Base-by-base conservation (phyloP, 2,888 invertebrate species). In the Eudemis profundana region DNA sequence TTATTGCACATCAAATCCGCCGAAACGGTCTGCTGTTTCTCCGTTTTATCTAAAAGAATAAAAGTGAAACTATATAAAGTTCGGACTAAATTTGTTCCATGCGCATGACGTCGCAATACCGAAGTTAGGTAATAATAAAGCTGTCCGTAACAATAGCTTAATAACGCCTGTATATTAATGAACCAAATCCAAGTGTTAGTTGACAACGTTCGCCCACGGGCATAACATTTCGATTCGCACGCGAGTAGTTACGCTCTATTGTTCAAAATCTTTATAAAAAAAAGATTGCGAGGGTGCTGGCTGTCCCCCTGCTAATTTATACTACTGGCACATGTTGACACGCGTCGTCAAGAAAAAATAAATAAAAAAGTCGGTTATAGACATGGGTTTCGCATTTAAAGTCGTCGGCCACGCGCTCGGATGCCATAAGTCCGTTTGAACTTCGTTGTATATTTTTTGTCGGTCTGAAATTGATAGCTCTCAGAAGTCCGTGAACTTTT, bases 291-390 rank as follows among this genome's bases (percentile, higher is more conserved):
- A 89, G 91, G 91, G 91, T 84, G 86, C 83, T 78, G 75, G n/a
- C n/a, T 79, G 82, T 81, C 84, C 91, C 91, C 90, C 82, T 84
- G 90, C 90, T 91, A 92, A 92, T 91, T 92, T 91, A 85, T 81
- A 89, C 85, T 84, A 76, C 82, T 79, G 82, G 89, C 92, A 87
- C 90, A 90, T 89, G 91, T 88, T 87, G 92, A 90, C 92, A 90
- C 91, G 90, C 87, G 90, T 79, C 81, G 74, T 70, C 71, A 79
- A 81, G 87, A 85, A 88, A 86, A 87, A 85, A 83, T 79, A 85
- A 83, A 83, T 78, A 84, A 87, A 87, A 33, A 87, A 87, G 82
- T 79, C 72, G 73, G 82, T 82, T 78, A 84, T 77, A 78, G 79
- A 91, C 90, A 90, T 77, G 84, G 83, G 76, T 89, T 89, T 89